Base-by-base conservation (phyloP, 2,113 vertebrate species). In the Amphiprion ocellaris region DNA sequence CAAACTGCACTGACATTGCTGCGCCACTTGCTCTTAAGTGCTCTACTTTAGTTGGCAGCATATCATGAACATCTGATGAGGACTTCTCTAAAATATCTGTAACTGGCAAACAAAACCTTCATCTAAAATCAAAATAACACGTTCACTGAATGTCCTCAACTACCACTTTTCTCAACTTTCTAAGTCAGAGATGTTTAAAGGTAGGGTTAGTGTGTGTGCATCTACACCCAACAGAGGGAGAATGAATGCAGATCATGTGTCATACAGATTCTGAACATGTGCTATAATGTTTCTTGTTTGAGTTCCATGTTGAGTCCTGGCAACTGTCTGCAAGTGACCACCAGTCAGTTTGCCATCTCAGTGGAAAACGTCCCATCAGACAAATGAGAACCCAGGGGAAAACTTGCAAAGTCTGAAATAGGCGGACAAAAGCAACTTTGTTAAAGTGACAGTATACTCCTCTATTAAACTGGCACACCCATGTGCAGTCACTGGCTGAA, bases 101-200 rank as follows among this genome's bases (percentile, higher is more conserved):
- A 69, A 47, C 62, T 74, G 75, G 80, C 76, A 75, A 75, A 79
- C 41, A 44, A 1, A 12, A 52, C 50, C 68, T 72, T 72, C 58
- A 80, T 72, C 60, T 60, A 30, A 72, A 76, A 76, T 76, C 72
- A 39, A 73, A 77, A 80, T 70, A 2, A 77, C 63, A 66, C 33
- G 58, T 53, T 28, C 5, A 44, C 12, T 53, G 16, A 66, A 26
- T 0, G 1, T 65, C 46, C 21, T 65, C n/a, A 79, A 4, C 50
- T 28, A 21, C 8, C 37, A 64, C 23, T 65, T 69, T 61, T 67
- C 61, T 44, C 11, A 44, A 44, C 3, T 33, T 10, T 52, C 41
- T 37, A 2, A 16, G 15, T 62, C 64, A 58, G 16, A 30, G 21
- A 23, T 15, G 11, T 63, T 67, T 16, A 11, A 26, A 69, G 41